Conservation (phyloP, 2,113 vertebrate genomes). For the Thamnaconus septentrionalis region DNA sequence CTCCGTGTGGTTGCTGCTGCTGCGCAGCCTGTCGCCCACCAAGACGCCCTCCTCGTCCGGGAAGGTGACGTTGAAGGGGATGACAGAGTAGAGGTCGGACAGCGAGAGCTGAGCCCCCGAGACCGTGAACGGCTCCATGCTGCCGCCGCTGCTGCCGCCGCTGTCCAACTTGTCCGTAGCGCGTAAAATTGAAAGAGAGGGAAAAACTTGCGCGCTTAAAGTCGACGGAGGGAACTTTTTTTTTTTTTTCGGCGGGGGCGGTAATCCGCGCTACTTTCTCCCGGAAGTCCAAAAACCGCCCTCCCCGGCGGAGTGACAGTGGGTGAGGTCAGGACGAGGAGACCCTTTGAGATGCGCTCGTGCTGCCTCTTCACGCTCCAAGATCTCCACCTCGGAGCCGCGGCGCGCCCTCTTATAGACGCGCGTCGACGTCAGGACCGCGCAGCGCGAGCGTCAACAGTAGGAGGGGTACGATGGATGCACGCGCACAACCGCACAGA, state of each 20-base stretch:
- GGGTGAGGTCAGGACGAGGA: too few species aligned
- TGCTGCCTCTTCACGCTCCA: slow-evolving; percentile 12
- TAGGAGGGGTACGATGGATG: background rate
- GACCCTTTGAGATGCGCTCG: background rate
- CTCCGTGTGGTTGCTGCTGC: slow-evolving; percentile 64
- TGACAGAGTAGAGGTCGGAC: slow-evolving; percentile 72
- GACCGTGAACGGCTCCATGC: slow-evolving; percentile 77
- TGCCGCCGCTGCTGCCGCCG: slow-evolving; percentile 7
- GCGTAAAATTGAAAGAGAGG: background rate
- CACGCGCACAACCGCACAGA: too few species aligned
- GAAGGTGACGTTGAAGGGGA: slow-evolving; percentile 76
- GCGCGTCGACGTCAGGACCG: slow-evolving; percentile 29
- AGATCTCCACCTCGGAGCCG: slow-evolving; percentile 18
- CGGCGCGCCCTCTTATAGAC: background rate
- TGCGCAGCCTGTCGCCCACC: slow-evolving; percentile 64
- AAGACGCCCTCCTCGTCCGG: slow-evolving; percentile 53
- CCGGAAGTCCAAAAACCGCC: too few species aligned
- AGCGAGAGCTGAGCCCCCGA: slow-evolving; percentile 61
- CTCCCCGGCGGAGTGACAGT: too few species aligned
- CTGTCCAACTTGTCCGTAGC: slow-evolving; percentile 16
- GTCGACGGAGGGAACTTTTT: background rate
- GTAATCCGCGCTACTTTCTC: too few species aligned
- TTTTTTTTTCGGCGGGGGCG: too few species aligned
- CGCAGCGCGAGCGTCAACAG: slow-evolving; percentile 7
- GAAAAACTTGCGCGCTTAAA: slow-evolving; percentile 15